Base-by-base conservation (phyloP, 2,888 invertebrate species). In the Chrysomela aeneicollis region DNA sequence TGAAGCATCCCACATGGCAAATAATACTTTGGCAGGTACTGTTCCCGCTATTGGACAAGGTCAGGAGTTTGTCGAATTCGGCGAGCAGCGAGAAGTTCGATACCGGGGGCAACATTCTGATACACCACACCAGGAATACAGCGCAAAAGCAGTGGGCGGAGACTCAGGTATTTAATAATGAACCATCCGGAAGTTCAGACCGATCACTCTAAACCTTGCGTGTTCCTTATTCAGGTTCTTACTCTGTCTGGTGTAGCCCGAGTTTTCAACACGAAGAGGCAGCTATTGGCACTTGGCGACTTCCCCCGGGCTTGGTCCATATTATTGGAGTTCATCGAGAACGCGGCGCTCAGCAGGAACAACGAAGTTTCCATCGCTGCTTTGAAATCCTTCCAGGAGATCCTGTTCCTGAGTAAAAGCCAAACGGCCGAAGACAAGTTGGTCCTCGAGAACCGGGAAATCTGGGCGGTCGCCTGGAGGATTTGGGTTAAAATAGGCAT, bases 91-190 rank as follows among this genome's bases (percentile, higher is more conserved):
- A 90, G 76, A 93, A 93, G 79, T 95, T 95, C 53, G 95, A 95
- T 78, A 92, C 94, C 0, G 95, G 94, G 50, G 95, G 75, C 1
- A 97, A 96, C 79, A 96, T 98, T 72, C 86, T 98, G 4, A 98
- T 99, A 75, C 99, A 99, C 83, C 99, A 99, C 83, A 95, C 98
- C 0, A 73, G 99, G 64, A 98, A 99, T 82, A 99, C 99, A 0
- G 98, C 98, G 53, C 97, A 97, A 82, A 98, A 98, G 77, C 98
- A 98, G 79, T 98, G 98, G 98, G 97, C 98, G 0, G 98, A 98
- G 84, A 98, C 98, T 0, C 95, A 97, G 86, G 97, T 57, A 35
- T 35, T 26, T 3, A 26, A 26, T 26, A 26, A 26, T 5, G 26
- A 26, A 26, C 26, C 26, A 26, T 8, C 26, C 3, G 26, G 26